Base-by-base conservation (phyloP, 2,113 vertebrate species). In the Pitta sordida region DNA sequence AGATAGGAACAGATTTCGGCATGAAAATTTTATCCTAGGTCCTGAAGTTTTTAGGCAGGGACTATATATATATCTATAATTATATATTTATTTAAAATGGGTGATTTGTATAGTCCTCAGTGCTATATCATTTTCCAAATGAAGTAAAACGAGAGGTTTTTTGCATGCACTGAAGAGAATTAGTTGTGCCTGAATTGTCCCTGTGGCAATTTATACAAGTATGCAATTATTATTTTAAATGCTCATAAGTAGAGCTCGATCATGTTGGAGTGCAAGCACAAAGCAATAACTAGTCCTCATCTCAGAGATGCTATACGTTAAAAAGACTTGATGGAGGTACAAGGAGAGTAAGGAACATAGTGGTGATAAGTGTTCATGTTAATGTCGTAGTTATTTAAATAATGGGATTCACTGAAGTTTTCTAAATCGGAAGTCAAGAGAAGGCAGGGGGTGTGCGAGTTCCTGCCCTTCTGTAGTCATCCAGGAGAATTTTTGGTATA, bases 201-300 rank as follows among this genome's bases (percentile, higher is more conserved):
- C 44, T 58, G 58, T 95, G 68, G 24, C 48, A 93, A 81, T 94
- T 91, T 73, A 73, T 87, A 79, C 52, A 76, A 90, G 41, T 60
- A 69, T 65, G 84, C 62, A 91, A 49, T 93, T 85, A 94, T 89
- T 94, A 79, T 69, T 89, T 94, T 93, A 85, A 95, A 90, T 41
- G 53, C 58, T 56, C 0, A 0, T 62, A 79, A 94, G 44, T 44
- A 84, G 78, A 36, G 19, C 53, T 95, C 74, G 71, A 21, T 92
- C 67, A 87, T 26, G 29, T 12, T 91, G 62, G 37, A 96, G 78
- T 65, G 65, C 60, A 87, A 82, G 76, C 37, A 87, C 62, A 94
- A 83, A 87, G 58, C 41, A 85, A 36, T 68, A 85, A 89, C 82
- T 89, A 89, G 19, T 52, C 20, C 39, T 87, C 29, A 15, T 77